A percentile compares a stretch with the other conserved stretches of the same genome.
phyloP scores from a whole-genome alignment of 2,113 vertebrate species.

The Panthera tigris region DNA sequence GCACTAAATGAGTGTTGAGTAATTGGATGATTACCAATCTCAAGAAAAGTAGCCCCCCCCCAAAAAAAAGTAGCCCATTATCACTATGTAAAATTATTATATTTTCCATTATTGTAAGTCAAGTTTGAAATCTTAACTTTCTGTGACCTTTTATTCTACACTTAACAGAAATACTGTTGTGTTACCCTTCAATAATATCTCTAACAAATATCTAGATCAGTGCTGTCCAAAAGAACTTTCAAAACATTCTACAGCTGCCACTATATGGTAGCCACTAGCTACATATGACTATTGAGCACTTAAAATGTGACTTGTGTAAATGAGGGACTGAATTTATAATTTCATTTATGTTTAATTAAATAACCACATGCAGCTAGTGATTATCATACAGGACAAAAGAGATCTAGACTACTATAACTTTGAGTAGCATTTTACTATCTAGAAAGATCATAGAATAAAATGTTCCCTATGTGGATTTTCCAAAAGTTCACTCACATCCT shows the following conservation, averaged over 20 bases:
- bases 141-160: background rate
- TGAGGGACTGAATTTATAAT: background rate
- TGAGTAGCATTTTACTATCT: background rate
- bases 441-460: background rate
- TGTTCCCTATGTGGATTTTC: background rate
- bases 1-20: background rate
- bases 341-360: background rate
- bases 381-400: background rate
- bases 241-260: background rate
- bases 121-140: constrained; percentile 21
- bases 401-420: background rate
- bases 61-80: background rate
- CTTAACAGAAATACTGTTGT: background rate
- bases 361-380: background rate
- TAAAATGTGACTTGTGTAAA: background rate
- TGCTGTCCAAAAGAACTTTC: background rate
- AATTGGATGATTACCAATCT: background rate
- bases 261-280: background rate
- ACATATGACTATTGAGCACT: background rate
- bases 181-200: background rate
- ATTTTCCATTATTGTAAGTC: background rate
- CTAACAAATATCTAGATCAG: background rate
- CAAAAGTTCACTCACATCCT: background rate
- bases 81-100: background rate
- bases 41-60: background rate